phyloP scores from a whole-genome alignment of 2,888 invertebrate genomes.

The Xylocampa areola region DNA sequence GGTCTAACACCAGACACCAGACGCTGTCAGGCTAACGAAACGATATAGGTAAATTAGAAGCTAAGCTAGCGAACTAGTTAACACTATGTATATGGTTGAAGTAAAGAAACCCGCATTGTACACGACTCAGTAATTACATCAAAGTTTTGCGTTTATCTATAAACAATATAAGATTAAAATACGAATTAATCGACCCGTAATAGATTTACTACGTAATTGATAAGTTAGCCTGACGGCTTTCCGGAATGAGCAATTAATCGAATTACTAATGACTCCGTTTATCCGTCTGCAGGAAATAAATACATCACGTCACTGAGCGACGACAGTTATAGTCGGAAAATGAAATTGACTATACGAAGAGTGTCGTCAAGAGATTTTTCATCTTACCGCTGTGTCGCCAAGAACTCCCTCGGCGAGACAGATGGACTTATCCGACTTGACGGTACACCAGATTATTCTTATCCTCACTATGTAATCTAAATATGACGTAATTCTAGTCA shows the following conservation, averaged over 20 bases:
- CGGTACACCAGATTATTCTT: constrained; percentile 89
- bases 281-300: constrained; percentile 92
- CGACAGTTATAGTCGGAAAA: constrained; percentile 96
- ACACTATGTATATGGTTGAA: constrained; percentile 4
- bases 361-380: constrained; percentile 95
- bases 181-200: constrained; percentile 35
- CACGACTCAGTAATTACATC: no score
- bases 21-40: constrained; percentile 28
- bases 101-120: background rate
- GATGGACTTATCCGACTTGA: constrained; percentile 97
- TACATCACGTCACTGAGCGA: constrained; percentile 95
- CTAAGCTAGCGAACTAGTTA: constrained; percentile 7
- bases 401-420: constrained; percentile 97
- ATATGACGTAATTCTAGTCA: constrained; percentile 42
- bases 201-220: constrained; percentile 46
- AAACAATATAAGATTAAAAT: constrained; percentile 40
- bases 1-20: constrained; percentile 18
- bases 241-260: constrained; percentile 43
- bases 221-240: constrained; percentile 47
- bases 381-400: constrained; percentile 97
- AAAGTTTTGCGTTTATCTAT: constrained; percentile 11
- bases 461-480: constrained; percentile 52
- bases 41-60: constrained; percentile 20
- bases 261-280: constrained; percentile 48
- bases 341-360: constrained; percentile 96